Conservation (phyloP, 1,140 invertebrate species). For the Lepidostoma basale region DNA sequence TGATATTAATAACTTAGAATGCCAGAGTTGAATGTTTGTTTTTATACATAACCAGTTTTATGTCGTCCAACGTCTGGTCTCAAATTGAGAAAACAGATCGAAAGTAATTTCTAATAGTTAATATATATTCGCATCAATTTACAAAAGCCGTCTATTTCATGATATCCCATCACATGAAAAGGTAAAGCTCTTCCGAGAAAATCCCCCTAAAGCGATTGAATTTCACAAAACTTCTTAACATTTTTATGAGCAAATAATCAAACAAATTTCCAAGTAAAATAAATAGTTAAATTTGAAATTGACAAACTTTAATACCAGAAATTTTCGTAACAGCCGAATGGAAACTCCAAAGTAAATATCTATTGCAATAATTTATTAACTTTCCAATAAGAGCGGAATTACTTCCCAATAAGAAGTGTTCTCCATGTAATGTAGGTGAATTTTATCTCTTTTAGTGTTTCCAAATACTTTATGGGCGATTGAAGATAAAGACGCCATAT, state of each 20-base stretch:
- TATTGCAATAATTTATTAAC: conserved; percentile 16
- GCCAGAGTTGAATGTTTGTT: too few species aligned
- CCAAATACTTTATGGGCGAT: not conserved
- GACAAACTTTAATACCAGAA: conserved; percentile 1
- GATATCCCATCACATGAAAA: not conserved
- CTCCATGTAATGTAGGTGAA: not conserved
- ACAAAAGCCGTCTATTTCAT: too few species aligned
- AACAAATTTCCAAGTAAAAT: conserved; percentile 13
- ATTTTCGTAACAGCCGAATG: not conserved
- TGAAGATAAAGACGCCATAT: too few species aligned
- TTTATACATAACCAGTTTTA: too few species aligned
- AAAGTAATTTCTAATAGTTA: too few species aligned
- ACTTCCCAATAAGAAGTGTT: conserved; percentile 1
- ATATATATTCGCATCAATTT: too few species aligned
- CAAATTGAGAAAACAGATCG: too few species aligned
- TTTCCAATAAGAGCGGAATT: not conserved
- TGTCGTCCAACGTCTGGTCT: too few species aligned
- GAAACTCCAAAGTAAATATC: not conserved
- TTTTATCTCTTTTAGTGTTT: not conserved
- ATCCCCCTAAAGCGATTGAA: not conserved
- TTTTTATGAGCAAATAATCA: conserved; percentile 15
- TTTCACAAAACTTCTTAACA: not conserved
- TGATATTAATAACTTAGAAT: too few species aligned
- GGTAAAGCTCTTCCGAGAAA: not conserved
- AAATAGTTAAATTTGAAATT: conserved; percentile 1